These are phyloP conservation scores for Lymantria monacha DNA, from an alignment of 2,888 invertebrate genomes.

Conservation along the genomic window DNA sequence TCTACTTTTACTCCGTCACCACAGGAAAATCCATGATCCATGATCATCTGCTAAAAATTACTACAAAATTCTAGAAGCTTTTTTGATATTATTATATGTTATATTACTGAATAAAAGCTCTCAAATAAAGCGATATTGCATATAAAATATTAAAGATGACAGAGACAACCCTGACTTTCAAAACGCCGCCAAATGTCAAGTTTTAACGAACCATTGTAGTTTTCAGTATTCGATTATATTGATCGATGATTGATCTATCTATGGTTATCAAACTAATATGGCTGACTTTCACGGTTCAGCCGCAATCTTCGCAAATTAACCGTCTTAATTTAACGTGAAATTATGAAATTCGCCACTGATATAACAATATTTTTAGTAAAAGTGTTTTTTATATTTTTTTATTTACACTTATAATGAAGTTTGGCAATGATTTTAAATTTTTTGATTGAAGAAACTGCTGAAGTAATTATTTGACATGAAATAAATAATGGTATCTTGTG, in stretches of 20 bases:
- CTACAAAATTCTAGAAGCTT: no score
- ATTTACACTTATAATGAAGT: conserved; percentile 5
- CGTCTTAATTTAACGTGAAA: conserved; percentile 41
- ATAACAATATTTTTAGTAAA: background rate
- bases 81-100: no score
- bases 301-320: conserved; percentile 34
- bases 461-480: background rate
- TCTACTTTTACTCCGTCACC: no score
- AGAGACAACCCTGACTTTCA: conserved; percentile 38
- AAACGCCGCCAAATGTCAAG: conserved; percentile 37
- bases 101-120: no score
- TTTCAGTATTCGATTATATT: conserved; percentile 75
- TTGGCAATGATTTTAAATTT: background rate
- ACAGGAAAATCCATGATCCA: no score
- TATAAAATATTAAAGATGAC: background rate
- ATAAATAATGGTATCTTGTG: background rate
- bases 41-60: no score
- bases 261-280: conserved; percentile 20
- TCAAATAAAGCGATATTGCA: no score
- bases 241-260: conserved; percentile 61
- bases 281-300: conserved; percentile 27
- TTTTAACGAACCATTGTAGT: conserved; percentile 78
- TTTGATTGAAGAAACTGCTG: background rate
- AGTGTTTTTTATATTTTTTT: background rate
- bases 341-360: conserved; percentile 26